phyloP scores from a whole-genome alignment of 2,113 vertebrate species.

The Cynopterus brachyotis region DNA sequence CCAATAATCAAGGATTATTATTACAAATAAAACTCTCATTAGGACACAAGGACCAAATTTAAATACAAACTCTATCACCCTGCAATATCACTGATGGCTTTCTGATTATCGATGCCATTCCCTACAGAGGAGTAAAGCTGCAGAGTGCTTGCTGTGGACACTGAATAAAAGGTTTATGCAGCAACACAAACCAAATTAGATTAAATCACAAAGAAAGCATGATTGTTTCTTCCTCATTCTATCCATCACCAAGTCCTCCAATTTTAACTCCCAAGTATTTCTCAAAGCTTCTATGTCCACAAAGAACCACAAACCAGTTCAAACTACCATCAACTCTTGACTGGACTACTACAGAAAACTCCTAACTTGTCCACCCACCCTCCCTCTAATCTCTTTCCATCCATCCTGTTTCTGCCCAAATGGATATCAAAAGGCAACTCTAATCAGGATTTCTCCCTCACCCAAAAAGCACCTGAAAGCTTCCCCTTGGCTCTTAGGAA shows the following conservation, averaged over 20 bases:
- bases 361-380: not conserved
- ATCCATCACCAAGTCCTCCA: not conserved
- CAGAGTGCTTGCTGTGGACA: not conserved
- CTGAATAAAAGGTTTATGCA: not conserved
- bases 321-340: not conserved
- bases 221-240: not conserved
- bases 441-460: not conserved
- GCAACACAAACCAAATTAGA: not conserved
- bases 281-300: not conserved
- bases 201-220: not conserved
- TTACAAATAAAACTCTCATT: not conserved
- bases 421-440: not conserved
- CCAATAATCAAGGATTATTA: not conserved
- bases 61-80: not conserved
- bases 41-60: not conserved
- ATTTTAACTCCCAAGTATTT: slow-evolving; percentile 17
- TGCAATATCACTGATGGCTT: not conserved
- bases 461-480: not conserved
- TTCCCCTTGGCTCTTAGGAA: not conserved
- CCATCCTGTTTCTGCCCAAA: not conserved
- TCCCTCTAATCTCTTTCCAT: not conserved
- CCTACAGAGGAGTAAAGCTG: not conserved
- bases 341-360: not conserved
- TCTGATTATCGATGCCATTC: not conserved
- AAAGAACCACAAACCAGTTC: not conserved